Percentiles rank a stretch among this genome's conserved stretches.
Conservation (phyloP, 2,797 vertebrate species). For the Acanthurus lineatus region DNA sequence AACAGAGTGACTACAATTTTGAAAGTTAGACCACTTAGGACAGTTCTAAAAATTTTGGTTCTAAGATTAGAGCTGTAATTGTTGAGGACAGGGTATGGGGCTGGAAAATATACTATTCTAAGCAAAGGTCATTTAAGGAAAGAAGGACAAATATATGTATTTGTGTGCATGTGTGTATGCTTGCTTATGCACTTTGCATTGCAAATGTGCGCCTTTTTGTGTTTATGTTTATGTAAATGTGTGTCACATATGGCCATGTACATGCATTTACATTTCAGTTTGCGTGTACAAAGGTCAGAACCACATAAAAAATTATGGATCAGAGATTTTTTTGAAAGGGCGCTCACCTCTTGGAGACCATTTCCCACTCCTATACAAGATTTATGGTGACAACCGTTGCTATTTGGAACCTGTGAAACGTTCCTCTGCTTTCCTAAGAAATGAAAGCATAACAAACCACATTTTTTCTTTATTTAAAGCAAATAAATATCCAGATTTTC, state of each 20-base stretch:
- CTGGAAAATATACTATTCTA: too few relatives aligned
- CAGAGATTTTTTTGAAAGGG: neutral
- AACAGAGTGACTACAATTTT: too few relatives aligned
- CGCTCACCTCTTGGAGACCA: conserved; percentile 49
- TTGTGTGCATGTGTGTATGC: neutral
- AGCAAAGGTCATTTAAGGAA: too few relatives aligned
- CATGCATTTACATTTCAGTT: neutral
- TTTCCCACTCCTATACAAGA: conserved; percentile 79
- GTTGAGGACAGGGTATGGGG: too few relatives aligned
- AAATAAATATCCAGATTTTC: conserved; percentile 82
- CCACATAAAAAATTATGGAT: conserved; percentile 8
- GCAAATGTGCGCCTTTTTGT: neutral
- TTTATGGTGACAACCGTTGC: conserved; percentile 85
- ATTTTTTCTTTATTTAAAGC: conserved; percentile 77
- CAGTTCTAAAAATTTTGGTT: too few relatives aligned
- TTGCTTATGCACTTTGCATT: neutral
- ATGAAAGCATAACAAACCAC: conserved; percentile 84
- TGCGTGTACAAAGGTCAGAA: conserved; percentile 14
- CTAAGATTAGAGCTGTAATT: too few relatives aligned
- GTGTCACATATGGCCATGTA: neutral
- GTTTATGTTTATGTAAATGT: neutral
- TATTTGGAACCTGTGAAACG: conserved; percentile 76
- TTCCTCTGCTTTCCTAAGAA: conserved; percentile 71
- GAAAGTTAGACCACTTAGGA: too few relatives aligned
- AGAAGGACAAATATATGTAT: neutral